Percentiles rank a stretch among this genome's conserved stretches.
Evolutionary conservation across 2,797 vertebrate species (phyloP).

Genomic region (Hipposideros larvatus): DNA sequence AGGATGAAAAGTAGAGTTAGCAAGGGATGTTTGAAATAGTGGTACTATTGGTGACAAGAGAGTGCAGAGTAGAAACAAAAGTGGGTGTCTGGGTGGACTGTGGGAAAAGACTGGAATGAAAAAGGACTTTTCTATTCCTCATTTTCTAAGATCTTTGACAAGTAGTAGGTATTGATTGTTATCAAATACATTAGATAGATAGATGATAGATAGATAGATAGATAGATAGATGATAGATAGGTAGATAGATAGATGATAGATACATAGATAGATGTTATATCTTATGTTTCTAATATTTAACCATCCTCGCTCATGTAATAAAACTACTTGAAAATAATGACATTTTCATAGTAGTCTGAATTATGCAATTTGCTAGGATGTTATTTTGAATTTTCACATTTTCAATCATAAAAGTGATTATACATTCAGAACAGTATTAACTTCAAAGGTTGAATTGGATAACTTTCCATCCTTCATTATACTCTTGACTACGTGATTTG

Average conservation of each 20-base stretch:
- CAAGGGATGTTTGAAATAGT: background rate
- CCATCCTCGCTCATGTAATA: background rate
- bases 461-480: background rate
- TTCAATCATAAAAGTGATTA: background rate
- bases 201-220: no score
- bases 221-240: no score
- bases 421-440: background rate
- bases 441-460: background rate
- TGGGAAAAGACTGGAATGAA: background rate
- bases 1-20: background rate
- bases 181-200: background rate
- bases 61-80: background rate
- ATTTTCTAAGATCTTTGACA: background rate
- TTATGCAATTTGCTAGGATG: background rate
- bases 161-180: background rate
- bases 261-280: background rate
- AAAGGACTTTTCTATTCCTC: background rate
- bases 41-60: background rate
- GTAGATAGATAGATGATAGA: no score
- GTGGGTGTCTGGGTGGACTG: background rate
- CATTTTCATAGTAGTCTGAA: constrained; percentile 1
- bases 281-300: background rate
- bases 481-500: background rate
- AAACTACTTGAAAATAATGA: background rate
- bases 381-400: constrained; percentile 30